Percentiles rank a stretch among this genome's conserved stretches.
phyloP scores from a whole-genome alignment of 2,113 vertebrate genomes.

The Antennarius striatus region DNA sequence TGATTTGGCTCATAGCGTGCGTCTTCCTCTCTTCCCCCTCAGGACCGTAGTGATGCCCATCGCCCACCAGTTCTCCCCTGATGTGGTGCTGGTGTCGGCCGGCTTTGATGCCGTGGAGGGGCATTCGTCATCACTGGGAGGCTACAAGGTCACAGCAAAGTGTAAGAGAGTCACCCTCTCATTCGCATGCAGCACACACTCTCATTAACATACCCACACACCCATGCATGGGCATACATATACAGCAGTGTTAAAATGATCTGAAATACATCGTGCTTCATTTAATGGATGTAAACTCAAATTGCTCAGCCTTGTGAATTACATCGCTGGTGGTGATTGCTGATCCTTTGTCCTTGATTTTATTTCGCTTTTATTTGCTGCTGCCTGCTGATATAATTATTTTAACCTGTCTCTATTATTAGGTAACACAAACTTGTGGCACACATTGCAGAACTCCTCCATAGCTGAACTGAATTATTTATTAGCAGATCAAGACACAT shows the following conservation, averaged over 20 bases:
- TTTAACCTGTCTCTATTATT: too few species aligned
- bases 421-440: background rate
- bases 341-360: background rate
- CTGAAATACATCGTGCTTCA: too few species aligned
- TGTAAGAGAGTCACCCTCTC: constrained; percentile 80
- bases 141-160: constrained; percentile 93
- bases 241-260: too few species aligned
- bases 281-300: too few species aligned
- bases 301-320: background rate
- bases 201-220: background rate
- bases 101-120: constrained; percentile 92
- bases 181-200: background rate
- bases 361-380: background rate
- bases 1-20: constrained; percentile 14
- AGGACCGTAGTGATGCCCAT: constrained; percentile 95
- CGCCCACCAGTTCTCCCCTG: constrained; percentile 89
- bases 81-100: constrained; percentile 92
- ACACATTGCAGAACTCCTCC: background rate
- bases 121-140: constrained; percentile 84
- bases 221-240: too few species aligned
- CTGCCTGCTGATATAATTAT: too few species aligned
- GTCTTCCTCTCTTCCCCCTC: constrained; percentile 25
- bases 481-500: too few species aligned
- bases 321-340: background rate
- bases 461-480: background rate